These are phyloP conservation scores for Melinaea menophilus DNA, from an alignment of 2,888 invertebrate genomes.

Conservation along the genomic window DNA sequence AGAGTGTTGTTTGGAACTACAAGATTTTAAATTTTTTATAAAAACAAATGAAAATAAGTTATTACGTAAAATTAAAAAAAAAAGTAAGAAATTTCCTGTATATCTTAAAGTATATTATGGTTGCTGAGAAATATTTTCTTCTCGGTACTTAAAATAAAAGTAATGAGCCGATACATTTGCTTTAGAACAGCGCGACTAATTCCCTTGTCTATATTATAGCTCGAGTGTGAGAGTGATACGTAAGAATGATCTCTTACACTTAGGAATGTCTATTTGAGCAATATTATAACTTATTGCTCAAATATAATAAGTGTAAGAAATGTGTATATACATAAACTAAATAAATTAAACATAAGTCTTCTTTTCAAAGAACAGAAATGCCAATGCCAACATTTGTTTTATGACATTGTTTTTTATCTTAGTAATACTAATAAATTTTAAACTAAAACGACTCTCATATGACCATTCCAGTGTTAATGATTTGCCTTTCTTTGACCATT, in stretches of 20 bases:
- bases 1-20: too few relatives aligned
- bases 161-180: constrained; percentile 60
- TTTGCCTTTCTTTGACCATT: constrained; percentile 62
- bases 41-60: too few relatives aligned
- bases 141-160: constrained; percentile 17
- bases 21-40: too few relatives aligned
- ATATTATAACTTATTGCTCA: too few relatives aligned
- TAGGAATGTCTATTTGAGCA: background rate
- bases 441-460: too few relatives aligned
- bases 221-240: constrained; percentile 47
- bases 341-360: background rate
- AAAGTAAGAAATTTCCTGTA: too few relatives aligned
- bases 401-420: too few relatives aligned
- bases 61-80: too few relatives aligned
- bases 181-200: constrained; percentile 34
- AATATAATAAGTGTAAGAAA: too few relatives aligned
- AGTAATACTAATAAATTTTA: too few relatives aligned
- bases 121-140: background rate
- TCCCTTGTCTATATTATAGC: constrained; percentile 48
- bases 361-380: background rate
- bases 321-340: too few relatives aligned
- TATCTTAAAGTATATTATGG: background rate
- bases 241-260: constrained; percentile 37
- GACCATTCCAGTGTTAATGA: background rate
- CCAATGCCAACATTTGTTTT: too few relatives aligned